Conservation (phyloP, 2,113 vertebrate species). For the Coracopsis vasa region DNA sequence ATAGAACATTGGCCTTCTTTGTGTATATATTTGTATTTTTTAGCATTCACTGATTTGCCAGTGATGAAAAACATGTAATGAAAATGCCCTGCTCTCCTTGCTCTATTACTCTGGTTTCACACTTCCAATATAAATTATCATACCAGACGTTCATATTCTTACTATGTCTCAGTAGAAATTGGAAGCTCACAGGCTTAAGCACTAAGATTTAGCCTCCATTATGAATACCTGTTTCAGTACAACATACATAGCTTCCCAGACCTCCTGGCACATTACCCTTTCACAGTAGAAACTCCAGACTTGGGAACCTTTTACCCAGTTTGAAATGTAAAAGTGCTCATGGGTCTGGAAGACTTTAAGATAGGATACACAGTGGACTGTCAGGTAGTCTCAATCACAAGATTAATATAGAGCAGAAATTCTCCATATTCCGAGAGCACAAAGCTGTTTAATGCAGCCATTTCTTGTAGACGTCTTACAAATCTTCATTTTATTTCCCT, state of each 20-base stretch:
- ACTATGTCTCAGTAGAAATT: background rate
- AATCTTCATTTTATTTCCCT: background rate
- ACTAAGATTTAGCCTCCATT: background rate
- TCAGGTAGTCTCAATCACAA: background rate
- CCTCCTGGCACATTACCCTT: background rate
- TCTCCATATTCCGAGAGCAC: background rate
- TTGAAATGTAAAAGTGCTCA: background rate
- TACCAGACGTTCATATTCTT: background rate
- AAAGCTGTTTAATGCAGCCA: background rate
- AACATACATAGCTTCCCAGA: background rate
- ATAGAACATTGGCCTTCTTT: background rate
- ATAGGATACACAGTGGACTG: background rate
- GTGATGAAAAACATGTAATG: background rate
- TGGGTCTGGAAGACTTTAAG: background rate
- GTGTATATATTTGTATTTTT: background rate
- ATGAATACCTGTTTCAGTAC: background rate
- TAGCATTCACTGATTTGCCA: background rate
- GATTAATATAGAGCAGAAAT: background rate
- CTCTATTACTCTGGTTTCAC: background rate
- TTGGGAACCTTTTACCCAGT: background rate
- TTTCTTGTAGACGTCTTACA: background rate
- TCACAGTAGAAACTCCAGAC: background rate
- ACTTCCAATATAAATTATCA: background rate
- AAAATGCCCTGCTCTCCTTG: background rate
- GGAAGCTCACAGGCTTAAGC: background rate